A percentile compares a stretch with the other conserved stretches of the same genome.
Evolutionary conservation across 1,140 invertebrate genomes (phyloP).

Genomic region (Zaprionus nigranus): DNA sequence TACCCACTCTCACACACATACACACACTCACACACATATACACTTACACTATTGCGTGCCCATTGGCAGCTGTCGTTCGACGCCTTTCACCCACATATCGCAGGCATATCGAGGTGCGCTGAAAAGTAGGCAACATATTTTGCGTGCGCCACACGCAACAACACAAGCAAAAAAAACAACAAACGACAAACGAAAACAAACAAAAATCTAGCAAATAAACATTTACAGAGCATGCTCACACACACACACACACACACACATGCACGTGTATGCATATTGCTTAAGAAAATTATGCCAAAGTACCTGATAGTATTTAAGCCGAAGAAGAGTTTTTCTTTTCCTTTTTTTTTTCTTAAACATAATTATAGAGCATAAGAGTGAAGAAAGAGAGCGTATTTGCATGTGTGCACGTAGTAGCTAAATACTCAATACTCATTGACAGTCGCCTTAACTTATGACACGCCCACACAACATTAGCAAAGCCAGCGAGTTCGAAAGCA

Average conservation of each 20-base stretch:
- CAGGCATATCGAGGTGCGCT: background rate
- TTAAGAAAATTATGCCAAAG: conserved; percentile 77
- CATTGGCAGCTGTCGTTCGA: background rate
- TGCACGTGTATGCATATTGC: conserved; percentile 25
- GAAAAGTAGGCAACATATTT: conserved; percentile 8
- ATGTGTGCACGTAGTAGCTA: conserved; percentile 44
- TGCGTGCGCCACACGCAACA: background rate
- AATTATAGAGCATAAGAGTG: conserved; percentile 40
- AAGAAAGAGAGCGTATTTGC: conserved; percentile 18
- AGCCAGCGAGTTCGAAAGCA: conserved; percentile 6
- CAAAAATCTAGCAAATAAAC: conserved; percentile 1
- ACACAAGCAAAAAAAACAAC: background rate
- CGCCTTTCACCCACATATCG: background rate
- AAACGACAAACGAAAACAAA: conserved; percentile 2
- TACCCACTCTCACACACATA: conserved; percentile 3
- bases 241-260: background rate
- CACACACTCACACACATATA: background rate
- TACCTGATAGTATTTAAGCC: conserved; percentile 82
- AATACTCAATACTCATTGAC: conserved; percentile 46
- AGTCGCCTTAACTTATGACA: conserved; percentile 78
- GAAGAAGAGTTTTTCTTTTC: conserved; percentile 22
- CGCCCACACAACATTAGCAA: conserved; percentile 57
- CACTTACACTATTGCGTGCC: background rate
- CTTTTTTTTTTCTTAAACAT: conserved; percentile 38
- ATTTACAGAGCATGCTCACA: conserved; percentile 17